A percentile compares a stretch with the other conserved stretches of the same genome.
Evolutionary conservation across 2,113 vertebrate species (phyloP).

Genomic region (Pelmatolapia mariae): DNA sequence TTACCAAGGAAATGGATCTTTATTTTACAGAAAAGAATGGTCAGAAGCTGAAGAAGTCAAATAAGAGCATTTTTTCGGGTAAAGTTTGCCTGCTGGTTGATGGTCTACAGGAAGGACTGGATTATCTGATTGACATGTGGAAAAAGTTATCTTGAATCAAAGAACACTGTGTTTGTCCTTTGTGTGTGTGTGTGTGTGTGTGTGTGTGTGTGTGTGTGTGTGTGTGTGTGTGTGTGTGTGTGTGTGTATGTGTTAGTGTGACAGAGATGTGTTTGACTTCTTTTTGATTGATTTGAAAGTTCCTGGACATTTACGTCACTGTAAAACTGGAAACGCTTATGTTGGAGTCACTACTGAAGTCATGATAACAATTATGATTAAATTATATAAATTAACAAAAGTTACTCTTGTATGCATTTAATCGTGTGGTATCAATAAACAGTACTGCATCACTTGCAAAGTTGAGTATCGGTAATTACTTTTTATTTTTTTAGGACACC

Average conservation of each 20-base stretch:
- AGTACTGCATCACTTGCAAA: background rate
- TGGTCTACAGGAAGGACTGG: conserved; percentile 41
- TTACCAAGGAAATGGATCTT: conserved; percentile 33
- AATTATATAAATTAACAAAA: background rate
- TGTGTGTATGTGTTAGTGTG: fast-evolving
- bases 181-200: background rate
- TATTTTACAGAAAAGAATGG: conserved; percentile 19
- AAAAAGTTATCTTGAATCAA: conserved; percentile 11
- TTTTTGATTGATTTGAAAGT: background rate
- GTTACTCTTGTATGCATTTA: too few species aligned
- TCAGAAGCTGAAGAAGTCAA: conserved; percentile 44
- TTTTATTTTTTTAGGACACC: background rate
- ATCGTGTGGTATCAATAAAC: background rate
- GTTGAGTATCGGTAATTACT: background rate
- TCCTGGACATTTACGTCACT: background rate
- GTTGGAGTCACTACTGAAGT: background rate
- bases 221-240: background rate
- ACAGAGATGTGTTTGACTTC: background rate
- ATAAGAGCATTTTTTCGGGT: conserved; percentile 30
- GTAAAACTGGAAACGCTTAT: background rate
- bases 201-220: background rate
- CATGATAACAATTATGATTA: background rate
- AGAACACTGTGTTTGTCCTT: background rate
- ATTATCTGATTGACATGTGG: conserved; percentile 39
- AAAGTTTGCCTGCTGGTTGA: conserved; percentile 29